Percentiles rank a stretch among this genome's conserved stretches.
Evolutionary conservation across 2,797 vertebrate species (phyloP).

Genomic region (Hydrolagus colliei): DNA sequence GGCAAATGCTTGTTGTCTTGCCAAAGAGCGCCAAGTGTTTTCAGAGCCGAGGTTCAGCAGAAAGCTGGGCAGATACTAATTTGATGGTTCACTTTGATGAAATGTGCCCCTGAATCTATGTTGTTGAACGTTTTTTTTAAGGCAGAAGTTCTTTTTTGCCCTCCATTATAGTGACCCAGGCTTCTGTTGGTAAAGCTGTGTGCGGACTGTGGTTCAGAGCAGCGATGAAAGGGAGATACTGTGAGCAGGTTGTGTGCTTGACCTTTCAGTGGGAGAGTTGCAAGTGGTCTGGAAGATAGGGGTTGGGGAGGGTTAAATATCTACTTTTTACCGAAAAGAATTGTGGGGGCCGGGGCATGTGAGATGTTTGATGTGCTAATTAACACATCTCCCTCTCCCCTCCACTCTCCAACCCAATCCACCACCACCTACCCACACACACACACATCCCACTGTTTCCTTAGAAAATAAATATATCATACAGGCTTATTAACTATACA

Average conservation of each 20-base stretch:
- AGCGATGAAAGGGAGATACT: neutral
- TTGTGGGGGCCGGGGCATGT: too few species aligned
- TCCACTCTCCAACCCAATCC: too few species aligned
- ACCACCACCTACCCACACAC: too few species aligned
- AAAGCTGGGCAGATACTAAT: neutral
- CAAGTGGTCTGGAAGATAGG: too few species aligned
- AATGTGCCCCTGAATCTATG: constrained; percentile 7
- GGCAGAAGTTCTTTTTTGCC: neutral
- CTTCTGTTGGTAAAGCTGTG: neutral
- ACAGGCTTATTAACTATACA: too few species aligned
- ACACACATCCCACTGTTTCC: too few species aligned
- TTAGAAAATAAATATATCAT: too few species aligned
- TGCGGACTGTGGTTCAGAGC: neutral
- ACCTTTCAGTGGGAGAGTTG: neutral
- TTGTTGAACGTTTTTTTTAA: neutral
- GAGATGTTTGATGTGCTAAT: too few species aligned
- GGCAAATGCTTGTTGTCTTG: neutral
- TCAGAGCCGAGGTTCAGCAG: constrained; percentile 20
- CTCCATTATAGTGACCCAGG: neutral
- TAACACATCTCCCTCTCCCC: too few species aligned
- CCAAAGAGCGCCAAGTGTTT: constrained; percentile 13
- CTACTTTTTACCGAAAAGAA: too few species aligned
- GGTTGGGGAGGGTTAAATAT: too few species aligned
- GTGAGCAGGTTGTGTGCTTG: neutral
- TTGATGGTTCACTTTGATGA: constrained; percentile 7